Percentiles rank a stretch among this genome's conserved stretches.
Evolutionary conservation across 2,888 invertebrate species (phyloP).

Genomic region (Vandiemenella viatica): DNA sequence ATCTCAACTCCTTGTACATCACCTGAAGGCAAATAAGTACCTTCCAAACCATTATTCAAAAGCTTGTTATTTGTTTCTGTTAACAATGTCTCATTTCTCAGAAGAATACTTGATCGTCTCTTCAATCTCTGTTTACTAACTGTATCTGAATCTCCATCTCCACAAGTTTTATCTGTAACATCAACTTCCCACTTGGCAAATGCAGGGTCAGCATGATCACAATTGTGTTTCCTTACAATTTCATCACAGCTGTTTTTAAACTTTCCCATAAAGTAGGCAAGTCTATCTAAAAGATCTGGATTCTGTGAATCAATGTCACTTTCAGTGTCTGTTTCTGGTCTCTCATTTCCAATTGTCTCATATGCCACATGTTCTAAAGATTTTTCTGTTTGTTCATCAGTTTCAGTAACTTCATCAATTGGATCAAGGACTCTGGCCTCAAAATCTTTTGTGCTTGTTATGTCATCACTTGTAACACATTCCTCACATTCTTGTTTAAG

Average conservation of each 20-base stretch:
- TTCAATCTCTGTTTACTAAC: no score
- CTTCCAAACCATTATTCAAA: no score
- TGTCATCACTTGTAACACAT: slow-evolving; percentile 46
- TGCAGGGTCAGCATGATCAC: no score
- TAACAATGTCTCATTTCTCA: no score
- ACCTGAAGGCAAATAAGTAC: no score
- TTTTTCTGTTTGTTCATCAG: slow-evolving; percentile 28
- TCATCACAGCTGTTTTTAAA: slow-evolving; percentile 53
- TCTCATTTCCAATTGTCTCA: no score
- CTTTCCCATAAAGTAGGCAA: slow-evolving; percentile 54
- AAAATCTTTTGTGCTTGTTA: slow-evolving; percentile 32
- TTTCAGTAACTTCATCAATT: slow-evolving; percentile 37
- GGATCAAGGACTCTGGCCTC: slow-evolving; percentile 35
- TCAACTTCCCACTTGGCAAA: no score
- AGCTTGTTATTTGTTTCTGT: no score
- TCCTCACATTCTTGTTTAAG: slow-evolving; percentile 79
- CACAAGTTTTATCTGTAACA: no score
- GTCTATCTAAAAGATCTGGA: slow-evolving; percentile 52
- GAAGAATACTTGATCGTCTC: no score
- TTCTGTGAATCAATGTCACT: slow-evolving; percentile 31
- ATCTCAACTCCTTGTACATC: background rate
- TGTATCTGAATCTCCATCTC: no score
- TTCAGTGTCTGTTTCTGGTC: slow-evolving; percentile 22
- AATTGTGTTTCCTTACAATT: no score
- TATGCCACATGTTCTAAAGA: slow-evolving; percentile 23